phyloP scores from a whole-genome alignment of 2,888 invertebrate species.

The Argyresthia albistria region DNA sequence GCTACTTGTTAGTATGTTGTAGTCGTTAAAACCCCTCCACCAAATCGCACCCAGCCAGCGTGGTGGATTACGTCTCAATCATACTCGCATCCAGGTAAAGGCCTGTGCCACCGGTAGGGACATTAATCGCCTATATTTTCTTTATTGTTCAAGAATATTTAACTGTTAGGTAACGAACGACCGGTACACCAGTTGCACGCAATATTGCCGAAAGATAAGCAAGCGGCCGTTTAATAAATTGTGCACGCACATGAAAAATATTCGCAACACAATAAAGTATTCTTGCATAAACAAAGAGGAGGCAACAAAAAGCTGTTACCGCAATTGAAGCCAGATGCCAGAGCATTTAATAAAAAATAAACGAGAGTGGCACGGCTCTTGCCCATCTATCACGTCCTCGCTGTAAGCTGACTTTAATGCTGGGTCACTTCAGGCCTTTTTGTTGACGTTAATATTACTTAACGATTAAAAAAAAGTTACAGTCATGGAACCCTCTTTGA shows the following conservation, averaged over 20 bases:
- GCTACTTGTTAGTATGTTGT: no score
- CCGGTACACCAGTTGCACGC: no score
- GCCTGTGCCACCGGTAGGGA: no score
- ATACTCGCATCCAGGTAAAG: no score
- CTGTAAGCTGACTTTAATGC: slow-evolving; percentile 69
- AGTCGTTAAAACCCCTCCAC: no score
- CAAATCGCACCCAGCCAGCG: no score
- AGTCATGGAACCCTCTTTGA: slow-evolving; percentile 48
- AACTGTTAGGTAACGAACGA: no score
- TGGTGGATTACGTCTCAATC: no score
- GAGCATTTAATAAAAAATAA: slow-evolving; percentile 64
- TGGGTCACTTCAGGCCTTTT: slow-evolving; percentile 67
- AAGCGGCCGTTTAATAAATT: not conserved
- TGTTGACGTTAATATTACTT: slow-evolving; percentile 65
- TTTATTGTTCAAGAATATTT: no score
- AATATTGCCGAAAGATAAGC: no score
- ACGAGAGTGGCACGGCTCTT: slow-evolving; percentile 34
- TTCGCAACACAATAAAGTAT: slow-evolving; percentile 12
- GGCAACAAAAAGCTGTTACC: slow-evolving; percentile 47
- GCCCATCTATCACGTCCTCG: slow-evolving; percentile 64
- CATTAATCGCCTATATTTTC: no score
- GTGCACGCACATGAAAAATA: not conserved
- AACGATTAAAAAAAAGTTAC: slow-evolving; percentile 43
- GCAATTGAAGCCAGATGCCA: slow-evolving; percentile 57
- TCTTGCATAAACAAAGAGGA: slow-evolving; percentile 27